A percentile compares a stretch with the other conserved stretches of the same genome.
Evolutionary conservation across 1,140 invertebrate species (phyloP).

Genomic region (Lucilia sericata): DNA sequence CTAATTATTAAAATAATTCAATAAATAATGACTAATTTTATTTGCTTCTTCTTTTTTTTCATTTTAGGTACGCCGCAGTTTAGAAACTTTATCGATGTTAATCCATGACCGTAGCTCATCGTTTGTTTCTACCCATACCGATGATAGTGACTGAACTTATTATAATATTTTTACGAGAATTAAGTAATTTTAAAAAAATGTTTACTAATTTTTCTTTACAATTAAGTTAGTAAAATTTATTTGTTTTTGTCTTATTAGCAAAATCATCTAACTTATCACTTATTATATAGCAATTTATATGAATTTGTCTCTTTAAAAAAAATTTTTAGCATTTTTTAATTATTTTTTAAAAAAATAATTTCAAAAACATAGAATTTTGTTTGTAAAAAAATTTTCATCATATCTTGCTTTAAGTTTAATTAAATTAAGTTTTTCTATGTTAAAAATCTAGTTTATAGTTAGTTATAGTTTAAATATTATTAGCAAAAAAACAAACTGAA

Average conservation of each 20-base stretch:
- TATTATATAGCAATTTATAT: neutral
- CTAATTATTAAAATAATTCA: neutral
- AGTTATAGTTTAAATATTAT: neutral
- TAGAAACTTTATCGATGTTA: slow-evolving; percentile 61
- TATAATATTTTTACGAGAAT: slow-evolving; percentile 31
- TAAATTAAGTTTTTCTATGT: too few relatives aligned
- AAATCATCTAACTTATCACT: neutral
- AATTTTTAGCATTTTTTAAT: too few relatives aligned
- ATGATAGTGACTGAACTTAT: slow-evolving; percentile 56
- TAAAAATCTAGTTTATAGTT: too few relatives aligned
- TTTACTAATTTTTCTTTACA: neutral
- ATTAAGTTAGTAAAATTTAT: slow-evolving; percentile 14
- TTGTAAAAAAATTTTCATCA: slow-evolving; percentile 10
- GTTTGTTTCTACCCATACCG: slow-evolving; percentile 45
- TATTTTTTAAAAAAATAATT: neutral
- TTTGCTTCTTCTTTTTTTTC: neutral
- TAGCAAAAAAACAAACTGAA: too few relatives aligned
- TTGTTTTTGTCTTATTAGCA: slow-evolving; percentile 7
- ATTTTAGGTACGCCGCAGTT: slow-evolving; percentile 58
- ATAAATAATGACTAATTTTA: neutral
- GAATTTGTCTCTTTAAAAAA: too few relatives aligned
- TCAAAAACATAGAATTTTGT: neutral
- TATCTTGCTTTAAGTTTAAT: neutral
- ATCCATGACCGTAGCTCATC: slow-evolving; percentile 57
- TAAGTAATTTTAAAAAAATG: too few relatives aligned